These are phyloP conservation scores for Coenonympha glycerion DNA, from an alignment of 2,888 invertebrate genomes.

Conservation along the genomic window DNA sequence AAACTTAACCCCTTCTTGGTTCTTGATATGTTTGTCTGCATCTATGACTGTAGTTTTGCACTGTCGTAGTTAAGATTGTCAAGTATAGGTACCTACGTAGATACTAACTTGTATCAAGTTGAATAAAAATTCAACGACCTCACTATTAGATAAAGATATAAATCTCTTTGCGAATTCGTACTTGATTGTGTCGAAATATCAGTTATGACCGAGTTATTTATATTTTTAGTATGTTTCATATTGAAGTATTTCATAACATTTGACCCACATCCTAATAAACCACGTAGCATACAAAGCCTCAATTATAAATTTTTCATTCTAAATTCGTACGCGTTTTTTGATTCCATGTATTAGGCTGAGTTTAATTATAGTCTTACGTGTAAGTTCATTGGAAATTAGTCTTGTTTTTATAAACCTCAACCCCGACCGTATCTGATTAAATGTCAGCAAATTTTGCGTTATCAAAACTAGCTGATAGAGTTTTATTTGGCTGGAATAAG, in stretches of 20 bases:
- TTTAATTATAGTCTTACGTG: constrained; percentile 5
- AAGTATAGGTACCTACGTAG: no score
- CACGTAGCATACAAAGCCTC: neutral
- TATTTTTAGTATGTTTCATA: no score
- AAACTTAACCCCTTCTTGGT: no score
- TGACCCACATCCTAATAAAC: constrained; percentile 1
- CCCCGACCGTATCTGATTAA: constrained; percentile 23
- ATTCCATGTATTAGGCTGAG: neutral
- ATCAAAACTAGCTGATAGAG: neutral
- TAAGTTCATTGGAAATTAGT: constrained; percentile 2
- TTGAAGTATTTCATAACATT: constrained; percentile 5
- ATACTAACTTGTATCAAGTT: no score
- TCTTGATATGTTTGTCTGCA: no score
- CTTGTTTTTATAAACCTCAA: constrained; percentile 16
- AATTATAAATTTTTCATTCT: neutral
- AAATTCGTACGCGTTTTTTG: neutral
- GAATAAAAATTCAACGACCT: no score
- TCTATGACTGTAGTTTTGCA: no score
- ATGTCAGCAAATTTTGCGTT: constrained; percentile 22
- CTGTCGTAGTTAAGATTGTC: no score
- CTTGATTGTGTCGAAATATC: neutral
- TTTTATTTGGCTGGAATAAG: neutral
- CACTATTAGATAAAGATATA: no score
- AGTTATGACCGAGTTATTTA: no score
- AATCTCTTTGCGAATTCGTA: no score